A percentile compares a stretch with the other conserved stretches of the same genome.
Conservation (phyloP, 2,113 vertebrate species). For the Rhabdornis inornatus region DNA sequence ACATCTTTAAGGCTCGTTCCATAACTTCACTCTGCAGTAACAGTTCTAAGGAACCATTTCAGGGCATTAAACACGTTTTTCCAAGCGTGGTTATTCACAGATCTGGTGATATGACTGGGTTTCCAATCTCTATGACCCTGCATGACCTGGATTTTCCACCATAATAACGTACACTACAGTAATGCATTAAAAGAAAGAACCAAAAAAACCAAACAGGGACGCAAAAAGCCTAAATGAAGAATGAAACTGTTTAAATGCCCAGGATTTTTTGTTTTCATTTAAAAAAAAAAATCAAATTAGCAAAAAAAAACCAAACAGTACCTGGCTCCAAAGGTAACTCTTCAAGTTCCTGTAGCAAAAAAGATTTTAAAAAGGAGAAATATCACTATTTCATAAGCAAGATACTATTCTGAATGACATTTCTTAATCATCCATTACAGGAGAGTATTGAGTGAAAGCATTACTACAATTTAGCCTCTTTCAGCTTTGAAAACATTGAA, state of each 20-base stretch:
- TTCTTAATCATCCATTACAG: rapidly evolving
- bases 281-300: background rate
- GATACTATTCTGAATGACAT: background rate
- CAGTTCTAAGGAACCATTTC: background rate
- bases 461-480: background rate
- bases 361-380: background rate
- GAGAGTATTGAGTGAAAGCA: background rate
- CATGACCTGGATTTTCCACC: slow-evolving; percentile 56
- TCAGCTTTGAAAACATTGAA: background rate
- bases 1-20: background rate
- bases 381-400: background rate
- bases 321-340: slow-evolving; percentile 83
- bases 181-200: slow-evolving; percentile 12
- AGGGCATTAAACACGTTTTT: background rate
- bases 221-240: background rate
- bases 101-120: slow-evolving; percentile 75
- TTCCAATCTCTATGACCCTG: slow-evolving; percentile 79
- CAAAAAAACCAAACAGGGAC: background rate
- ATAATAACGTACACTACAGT: slow-evolving; percentile 31
- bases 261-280: background rate
- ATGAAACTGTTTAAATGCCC: slow-evolving; percentile 11
- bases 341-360: slow-evolving; percentile 71
- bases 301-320: slow-evolving; percentile 71
- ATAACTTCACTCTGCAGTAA: background rate
- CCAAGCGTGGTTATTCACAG: slow-evolving; percentile 46